Evolutionary conservation across 2,888 invertebrate genomes (phyloP).

Genomic region (Reticulitermes lucifugus): DNA sequence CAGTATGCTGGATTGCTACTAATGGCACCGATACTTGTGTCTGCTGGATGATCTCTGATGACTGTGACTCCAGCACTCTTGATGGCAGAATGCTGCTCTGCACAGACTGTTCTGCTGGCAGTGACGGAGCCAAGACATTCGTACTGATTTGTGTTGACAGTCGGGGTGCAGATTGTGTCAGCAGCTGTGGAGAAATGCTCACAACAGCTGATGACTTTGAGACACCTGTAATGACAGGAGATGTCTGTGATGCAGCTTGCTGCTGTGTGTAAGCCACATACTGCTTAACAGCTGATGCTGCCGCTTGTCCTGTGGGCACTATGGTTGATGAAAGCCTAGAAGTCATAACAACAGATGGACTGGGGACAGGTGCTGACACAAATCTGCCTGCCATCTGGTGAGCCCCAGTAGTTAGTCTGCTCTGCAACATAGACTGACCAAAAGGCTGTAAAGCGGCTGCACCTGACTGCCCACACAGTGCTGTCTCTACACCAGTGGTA

Average conservation of each 20-base stretch:
- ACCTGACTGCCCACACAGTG: too few relatives aligned
- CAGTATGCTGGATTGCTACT: not conserved
- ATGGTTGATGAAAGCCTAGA: slow-evolving; percentile 31
- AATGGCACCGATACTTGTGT: not conserved
- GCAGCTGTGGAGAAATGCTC: slow-evolving; percentile 28
- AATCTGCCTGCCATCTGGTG: not conserved
- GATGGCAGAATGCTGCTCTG: not conserved
- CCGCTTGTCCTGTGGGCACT: not conserved
- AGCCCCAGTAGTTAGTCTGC: slow-evolving; percentile 4
- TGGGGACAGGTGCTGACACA: not conserved
- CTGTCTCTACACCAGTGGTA: not conserved
- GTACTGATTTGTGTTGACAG: not conserved
- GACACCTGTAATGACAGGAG: slow-evolving; percentile 21
- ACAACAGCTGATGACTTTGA: slow-evolving; percentile 23
- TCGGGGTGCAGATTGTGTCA: not conserved
- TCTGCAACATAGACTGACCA: slow-evolving; percentile 39
- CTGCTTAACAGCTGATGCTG: slow-evolving; percentile 12
- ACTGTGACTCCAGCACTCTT: not conserved
- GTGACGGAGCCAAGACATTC: not conserved
- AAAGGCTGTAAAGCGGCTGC: not conserved
- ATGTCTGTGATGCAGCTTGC: slow-evolving; percentile 4
- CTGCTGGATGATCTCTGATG: not conserved
- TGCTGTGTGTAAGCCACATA: slow-evolving; percentile 30
- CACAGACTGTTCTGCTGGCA: not conserved
- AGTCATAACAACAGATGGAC: slow-evolving; percentile 33